A percentile compares a stretch with the other conserved stretches of the same genome.
These are phyloP conservation scores for Glaucomys volans DNA, from an alignment of 2,113 vertebrate species.

Conservation along the genomic window DNA sequence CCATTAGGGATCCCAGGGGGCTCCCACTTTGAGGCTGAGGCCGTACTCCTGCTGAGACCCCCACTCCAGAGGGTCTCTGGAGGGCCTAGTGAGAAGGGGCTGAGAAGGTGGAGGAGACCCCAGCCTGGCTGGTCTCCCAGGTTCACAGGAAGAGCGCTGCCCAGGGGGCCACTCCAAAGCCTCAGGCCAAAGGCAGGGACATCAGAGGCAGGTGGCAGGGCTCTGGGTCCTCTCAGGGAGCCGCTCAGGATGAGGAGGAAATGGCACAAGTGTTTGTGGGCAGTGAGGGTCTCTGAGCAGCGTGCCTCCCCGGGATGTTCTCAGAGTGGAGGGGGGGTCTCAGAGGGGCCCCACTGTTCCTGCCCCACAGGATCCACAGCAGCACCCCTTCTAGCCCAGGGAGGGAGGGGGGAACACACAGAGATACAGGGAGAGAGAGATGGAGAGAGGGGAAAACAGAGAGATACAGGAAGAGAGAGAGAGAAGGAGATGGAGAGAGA, in stretches of 20 bases:
- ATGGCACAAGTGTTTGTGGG: fast-evolving
- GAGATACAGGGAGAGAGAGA: not conserved
- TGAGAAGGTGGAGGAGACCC: too few species aligned
- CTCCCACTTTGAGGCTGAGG: not conserved
- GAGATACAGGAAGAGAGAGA: fast-evolving
- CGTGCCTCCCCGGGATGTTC: too few species aligned
- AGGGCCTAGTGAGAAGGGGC: fast-evolving
- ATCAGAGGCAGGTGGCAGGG: fast-evolving
- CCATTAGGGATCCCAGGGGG: not conserved
- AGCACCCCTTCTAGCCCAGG: not conserved
- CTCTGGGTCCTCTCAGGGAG: not conserved
- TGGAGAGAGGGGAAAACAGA: fast-evolving
- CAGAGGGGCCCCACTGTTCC: not conserved
- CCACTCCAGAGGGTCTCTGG: not conserved
- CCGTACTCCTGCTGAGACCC: not conserved
- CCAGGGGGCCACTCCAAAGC: fast-evolving
- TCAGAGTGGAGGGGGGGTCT: not conserved
- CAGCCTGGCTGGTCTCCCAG: fast-evolving
- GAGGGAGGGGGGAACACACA: not conserved
- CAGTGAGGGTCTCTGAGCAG: fast-evolving
- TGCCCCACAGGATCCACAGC: fast-evolving
- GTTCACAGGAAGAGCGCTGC: fast-evolving
- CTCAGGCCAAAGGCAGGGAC: not conserved
- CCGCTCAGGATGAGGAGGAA: not conserved
- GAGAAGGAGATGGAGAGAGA: fast-evolving